Evolutionary conservation across 2,113 vertebrate species (phyloP), one percentile per base, ranked within the genome.

Genomic region (Datnioides undecimradiatus): DNA sequence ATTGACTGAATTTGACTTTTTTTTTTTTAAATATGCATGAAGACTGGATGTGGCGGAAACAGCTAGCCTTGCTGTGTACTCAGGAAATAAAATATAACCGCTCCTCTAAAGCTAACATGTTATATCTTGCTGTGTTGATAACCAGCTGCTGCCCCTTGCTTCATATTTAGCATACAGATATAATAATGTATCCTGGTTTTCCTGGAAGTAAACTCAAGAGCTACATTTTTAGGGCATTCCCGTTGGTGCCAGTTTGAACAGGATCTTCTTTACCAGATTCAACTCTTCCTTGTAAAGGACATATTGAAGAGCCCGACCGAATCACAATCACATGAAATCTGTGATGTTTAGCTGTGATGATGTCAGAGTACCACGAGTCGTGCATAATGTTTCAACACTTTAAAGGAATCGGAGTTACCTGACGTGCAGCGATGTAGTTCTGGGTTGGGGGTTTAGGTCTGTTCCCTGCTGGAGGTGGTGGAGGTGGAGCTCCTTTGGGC

Each of bases 401-500:
- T 5, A 21, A 23, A 29, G 6, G 11, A 38, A 38, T 60, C 5
- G 0, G 19, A 3, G 1, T 79, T 91, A 95, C 95, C 95, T 94
- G 88, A 2, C 91, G 90, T 19, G 88, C 93, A 63, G 66, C 79
- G 0, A 8, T 60, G 84, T 90, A 93, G 80, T 80, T 91, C 23
- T 70, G 67, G 13, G 14, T 2, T 3, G 57, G 52, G 0, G 87
- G 87, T 73, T 90, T 87, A 0, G 89, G 70, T 63, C 54, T 71
- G 68, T 77, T 88, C 27, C 83, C 88, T 0, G 77, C 83, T 25
- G 90, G 59, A 29, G 93, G 93, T 5, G 91, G 94, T 3, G 93
- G 92, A 57, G 94, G 93, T 1, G 93, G 92, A 36, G 87, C 27
- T 85, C 54, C 80, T 91, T 48, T 83, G 71, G 84, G 89, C 29